Evolutionary conservation across 2,888 invertebrate genomes (phyloP).

Genomic region (Heliconius aoede): DNA sequence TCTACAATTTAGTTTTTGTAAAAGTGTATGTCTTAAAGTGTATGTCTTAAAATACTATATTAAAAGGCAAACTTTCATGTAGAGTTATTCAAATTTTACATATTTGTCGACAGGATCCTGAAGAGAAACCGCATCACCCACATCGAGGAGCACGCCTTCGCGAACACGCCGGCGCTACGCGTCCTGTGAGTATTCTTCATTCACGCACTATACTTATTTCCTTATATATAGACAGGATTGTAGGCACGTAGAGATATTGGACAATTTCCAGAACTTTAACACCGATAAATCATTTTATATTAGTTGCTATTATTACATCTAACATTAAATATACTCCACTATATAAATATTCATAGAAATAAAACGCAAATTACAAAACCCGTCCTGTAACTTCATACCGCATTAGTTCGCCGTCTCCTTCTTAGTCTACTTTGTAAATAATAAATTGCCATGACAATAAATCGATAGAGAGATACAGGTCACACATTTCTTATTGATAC

Average conservation of each 20-base stretch:
- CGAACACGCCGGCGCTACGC: conserved; percentile 89
- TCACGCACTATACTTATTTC: too few relatives aligned
- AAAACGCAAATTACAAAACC: not conserved
- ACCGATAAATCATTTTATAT: not conserved
- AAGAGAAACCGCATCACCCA: conserved; percentile 92
- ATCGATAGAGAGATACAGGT: not conserved
- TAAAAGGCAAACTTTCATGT: too few relatives aligned
- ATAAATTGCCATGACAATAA: conserved; percentile 5
- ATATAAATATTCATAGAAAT: not conserved
- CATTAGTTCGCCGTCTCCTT: not conserved
- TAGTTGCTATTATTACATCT: not conserved
- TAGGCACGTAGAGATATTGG: too few relatives aligned
- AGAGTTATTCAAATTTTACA: not conserved
- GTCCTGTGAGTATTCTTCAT: conserved; percentile 90
- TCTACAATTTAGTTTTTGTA: too few relatives aligned
- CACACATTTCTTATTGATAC: not conserved
- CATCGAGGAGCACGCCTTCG: conserved; percentile 91
- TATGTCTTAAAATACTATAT: too few relatives aligned
- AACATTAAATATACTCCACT: too few relatives aligned
- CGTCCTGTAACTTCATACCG: not conserved
- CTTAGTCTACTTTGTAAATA: conserved; percentile 7
- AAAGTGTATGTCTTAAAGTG: too few relatives aligned
- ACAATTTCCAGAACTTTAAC: not conserved
- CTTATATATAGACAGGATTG: too few relatives aligned
- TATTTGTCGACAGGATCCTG: conserved; percentile 86